Percentiles rank a stretch among this genome's conserved stretches.
Evolutionary conservation across 1,140 invertebrate genomes (phyloP).

Genomic region (Zaprionus kolodkinae): DNA sequence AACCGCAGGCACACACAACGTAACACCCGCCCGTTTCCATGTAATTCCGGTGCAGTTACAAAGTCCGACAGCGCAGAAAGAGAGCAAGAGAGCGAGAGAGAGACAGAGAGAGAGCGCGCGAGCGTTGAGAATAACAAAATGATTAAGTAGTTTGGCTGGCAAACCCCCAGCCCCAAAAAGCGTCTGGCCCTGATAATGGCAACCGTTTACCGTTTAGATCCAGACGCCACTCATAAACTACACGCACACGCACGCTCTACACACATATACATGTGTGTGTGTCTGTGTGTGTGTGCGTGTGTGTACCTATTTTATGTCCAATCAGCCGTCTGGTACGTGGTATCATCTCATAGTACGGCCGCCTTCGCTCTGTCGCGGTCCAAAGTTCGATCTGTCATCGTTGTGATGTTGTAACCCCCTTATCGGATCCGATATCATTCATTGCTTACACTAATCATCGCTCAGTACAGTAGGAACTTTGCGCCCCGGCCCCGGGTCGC

Average conservation of each 20-base stretch:
- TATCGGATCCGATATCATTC: slow-evolving; percentile 11
- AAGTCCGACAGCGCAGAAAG: background rate
- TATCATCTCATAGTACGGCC: background rate
- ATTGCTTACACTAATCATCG: slow-evolving; percentile 3
- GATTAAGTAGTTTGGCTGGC: slow-evolving; percentile 11
- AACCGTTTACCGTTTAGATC: background rate
- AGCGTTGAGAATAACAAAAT: background rate
- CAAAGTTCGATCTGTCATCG: slow-evolving; percentile 25
- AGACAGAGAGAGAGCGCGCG: background rate
- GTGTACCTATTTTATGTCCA: slow-evolving; percentile 12
- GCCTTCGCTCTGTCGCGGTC: slow-evolving; percentile 13
- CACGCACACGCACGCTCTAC: background rate
- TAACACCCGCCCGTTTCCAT: background rate
- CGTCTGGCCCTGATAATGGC: slow-evolving; percentile 3
- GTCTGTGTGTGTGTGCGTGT: slow-evolving; percentile 11
- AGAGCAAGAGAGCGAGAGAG: background rate
- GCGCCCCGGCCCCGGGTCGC: background rate
- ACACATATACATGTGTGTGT: background rate
- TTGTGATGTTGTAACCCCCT: slow-evolving; percentile 4
- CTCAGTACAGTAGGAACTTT: background rate
- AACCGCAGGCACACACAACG: background rate
- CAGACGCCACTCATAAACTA: slow-evolving; percentile 1
- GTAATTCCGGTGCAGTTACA: background rate
- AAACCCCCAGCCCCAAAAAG: slow-evolving; percentile 2
- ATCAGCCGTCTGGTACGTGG: slow-evolving; percentile 40